A percentile compares a stretch with the other conserved stretches of the same genome.
Evolutionary conservation across 37 sponge, comb jelly and placozoan genomes (phyloP).

Genomic region (Amphimedon queenslandica): DNA sequence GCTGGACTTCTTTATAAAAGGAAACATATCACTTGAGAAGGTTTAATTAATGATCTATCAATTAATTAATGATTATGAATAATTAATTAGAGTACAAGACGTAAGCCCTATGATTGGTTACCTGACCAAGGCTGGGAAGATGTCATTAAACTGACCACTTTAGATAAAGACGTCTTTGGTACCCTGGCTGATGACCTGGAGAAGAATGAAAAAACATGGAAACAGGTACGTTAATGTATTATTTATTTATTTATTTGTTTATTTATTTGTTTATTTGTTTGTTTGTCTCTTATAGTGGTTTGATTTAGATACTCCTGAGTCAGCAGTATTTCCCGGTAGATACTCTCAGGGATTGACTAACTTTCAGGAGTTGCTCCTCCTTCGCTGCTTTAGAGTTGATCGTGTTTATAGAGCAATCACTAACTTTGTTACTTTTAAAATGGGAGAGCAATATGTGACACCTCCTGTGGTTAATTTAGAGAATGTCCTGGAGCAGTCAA

Average conservation of each 20-base stretch:
- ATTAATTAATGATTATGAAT: not conserved
- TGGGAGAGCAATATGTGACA: constrained; percentile 98
- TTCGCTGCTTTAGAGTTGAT: constrained; percentile 98
- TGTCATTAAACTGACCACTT: constrained; percentile 70
- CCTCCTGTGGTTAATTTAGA: constrained; percentile 97
- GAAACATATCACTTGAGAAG: constrained; percentile 96
- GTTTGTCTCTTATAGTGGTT: constrained; percentile 61
- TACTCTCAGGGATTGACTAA: constrained; percentile 68
- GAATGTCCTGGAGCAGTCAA: constrained; percentile 88
- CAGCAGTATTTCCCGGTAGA: constrained; percentile 72
- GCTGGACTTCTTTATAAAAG: constrained; percentile 98
- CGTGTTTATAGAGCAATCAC: constrained; percentile 95
- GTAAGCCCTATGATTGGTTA: constrained; percentile 91
- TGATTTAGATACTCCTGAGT: constrained; percentile 93
- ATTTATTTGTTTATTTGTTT: not conserved
- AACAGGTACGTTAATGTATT: constrained; percentile 44
- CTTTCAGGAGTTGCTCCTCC: constrained; percentile 84
- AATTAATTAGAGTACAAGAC: constrained; percentile 36
- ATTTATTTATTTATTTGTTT: not conserved
- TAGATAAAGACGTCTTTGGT: constrained; percentile 77
- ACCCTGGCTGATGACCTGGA: constrained; percentile 87
- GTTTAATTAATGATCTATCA: not conserved
- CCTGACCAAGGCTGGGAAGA: constrained; percentile 99
- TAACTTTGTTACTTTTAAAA: constrained; percentile 84
- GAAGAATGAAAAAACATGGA: constrained; percentile 79